Conservation (phyloP, 2,888 invertebrate genomes). For the Cremastinae sp. region DNA sequence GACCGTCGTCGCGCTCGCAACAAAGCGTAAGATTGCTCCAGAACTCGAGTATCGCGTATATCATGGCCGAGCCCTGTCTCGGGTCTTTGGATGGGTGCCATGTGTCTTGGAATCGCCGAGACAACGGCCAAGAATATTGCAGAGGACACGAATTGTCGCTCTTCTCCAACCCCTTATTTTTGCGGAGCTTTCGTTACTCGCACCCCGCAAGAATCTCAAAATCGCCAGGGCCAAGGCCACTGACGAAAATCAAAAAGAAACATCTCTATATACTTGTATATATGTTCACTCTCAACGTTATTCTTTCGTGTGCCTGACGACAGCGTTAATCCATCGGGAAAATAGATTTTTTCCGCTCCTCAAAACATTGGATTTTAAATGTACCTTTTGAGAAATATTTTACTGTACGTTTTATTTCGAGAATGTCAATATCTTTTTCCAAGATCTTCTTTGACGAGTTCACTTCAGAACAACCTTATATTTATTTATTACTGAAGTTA, state of each 20-base stretch:
- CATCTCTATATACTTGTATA: too few species aligned
- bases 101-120: slow-evolving; percentile 32
- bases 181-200: neutral
- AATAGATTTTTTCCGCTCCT: too few species aligned
- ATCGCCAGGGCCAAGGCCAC: slow-evolving; percentile 17
- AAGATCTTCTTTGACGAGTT: too few species aligned
- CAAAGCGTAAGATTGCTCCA: slow-evolving; percentile 50
- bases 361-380: too few species aligned
- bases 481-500: neutral
- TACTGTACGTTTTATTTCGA: too few species aligned
- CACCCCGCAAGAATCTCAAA: neutral
- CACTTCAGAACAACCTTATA: neutral
- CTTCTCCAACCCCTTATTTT: slow-evolving; percentile 22
- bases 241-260: neutral
- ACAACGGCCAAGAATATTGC: slow-evolving; percentile 16
- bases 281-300: too few species aligned
- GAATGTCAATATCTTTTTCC: too few species aligned
- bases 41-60: slow-evolving; percentile 16
- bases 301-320: too few species aligned
- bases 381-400: too few species aligned
- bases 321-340: too few species aligned
- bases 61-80: slow-evolving; percentile 19
- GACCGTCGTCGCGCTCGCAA: slow-evolving; percentile 36
- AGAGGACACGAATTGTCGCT: slow-evolving; percentile 7
- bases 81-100: slow-evolving; percentile 53